A percentile compares a stretch with the other conserved stretches of the same genome.
Evolutionary conservation across 2,113 vertebrate species (phyloP).

Genomic region (Clarias magur): DNA sequence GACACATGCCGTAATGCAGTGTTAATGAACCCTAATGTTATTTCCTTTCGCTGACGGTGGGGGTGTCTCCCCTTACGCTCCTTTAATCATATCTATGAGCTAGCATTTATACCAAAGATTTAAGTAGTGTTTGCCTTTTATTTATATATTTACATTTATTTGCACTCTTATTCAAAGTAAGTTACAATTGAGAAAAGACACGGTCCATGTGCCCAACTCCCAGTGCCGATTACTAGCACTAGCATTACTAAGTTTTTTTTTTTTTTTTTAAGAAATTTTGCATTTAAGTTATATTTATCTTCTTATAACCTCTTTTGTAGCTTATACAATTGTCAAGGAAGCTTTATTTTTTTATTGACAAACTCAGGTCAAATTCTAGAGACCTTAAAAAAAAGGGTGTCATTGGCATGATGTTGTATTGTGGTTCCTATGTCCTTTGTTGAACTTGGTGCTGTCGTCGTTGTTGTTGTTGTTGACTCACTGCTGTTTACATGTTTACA

Average conservation of each 20-base stretch:
- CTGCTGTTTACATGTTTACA: constrained; percentile 26
- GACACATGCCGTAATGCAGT: background rate
- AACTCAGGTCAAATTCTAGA: background rate
- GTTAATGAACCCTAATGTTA: constrained; percentile 38
- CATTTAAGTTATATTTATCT: background rate
- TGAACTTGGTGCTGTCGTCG: background rate
- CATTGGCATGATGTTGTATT: background rate
- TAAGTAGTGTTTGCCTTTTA: background rate
- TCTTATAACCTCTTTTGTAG: background rate
- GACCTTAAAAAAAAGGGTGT: background rate
- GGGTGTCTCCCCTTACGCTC: background rate
- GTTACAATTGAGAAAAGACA: background rate
- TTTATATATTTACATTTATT: background rate
- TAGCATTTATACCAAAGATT: background rate
- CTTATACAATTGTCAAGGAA: background rate
- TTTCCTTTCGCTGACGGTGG: constrained; percentile 8
- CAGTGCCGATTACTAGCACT: background rate
- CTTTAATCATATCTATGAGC: background rate
- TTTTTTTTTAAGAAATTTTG: too few relatives aligned
- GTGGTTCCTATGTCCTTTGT: background rate
- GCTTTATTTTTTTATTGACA: background rate
- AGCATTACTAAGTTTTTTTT: background rate
- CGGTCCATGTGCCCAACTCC: background rate
- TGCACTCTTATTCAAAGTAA: constrained; percentile 6
- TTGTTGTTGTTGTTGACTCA: constrained; percentile 12